Evolutionary conservation across 1,140 invertebrate species (phyloP).

Genomic region (Ceratina japonica): DNA sequence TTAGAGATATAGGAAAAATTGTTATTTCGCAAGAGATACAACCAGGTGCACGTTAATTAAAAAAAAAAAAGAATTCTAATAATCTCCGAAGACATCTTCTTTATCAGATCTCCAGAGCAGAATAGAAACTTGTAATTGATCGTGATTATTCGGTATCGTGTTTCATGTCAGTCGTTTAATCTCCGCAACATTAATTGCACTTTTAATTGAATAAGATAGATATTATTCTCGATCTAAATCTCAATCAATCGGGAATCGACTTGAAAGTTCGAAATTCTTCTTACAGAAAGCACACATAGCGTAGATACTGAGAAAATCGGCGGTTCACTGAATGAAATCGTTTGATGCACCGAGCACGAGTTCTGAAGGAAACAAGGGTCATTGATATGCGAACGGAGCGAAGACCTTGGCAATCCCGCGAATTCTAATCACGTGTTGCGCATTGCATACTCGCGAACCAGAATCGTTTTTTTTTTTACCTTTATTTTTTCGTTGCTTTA

Average conservation of each 20-base stretch:
- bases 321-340: slow-evolving; percentile 41
- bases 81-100: not conserved
- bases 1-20: too few relatives aligned
- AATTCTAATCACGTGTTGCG: slow-evolving; percentile 45
- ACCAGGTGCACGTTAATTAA: too few relatives aligned
- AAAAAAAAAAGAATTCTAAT: too few relatives aligned
- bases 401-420: slow-evolving; percentile 32
- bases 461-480: not conserved
- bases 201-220: not conserved
- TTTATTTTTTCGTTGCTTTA: not conserved
- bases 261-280: not conserved
- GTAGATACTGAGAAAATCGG: slow-evolving; percentile 28
- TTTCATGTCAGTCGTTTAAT: slow-evolving; percentile 3
- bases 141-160: slow-evolving; percentile 18
- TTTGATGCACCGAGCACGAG: slow-evolving; percentile 21
- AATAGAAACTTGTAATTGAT: slow-evolving; percentile 28
- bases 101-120: not conserved
- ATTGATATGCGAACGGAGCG: slow-evolving; percentile 49
- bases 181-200: not conserved
- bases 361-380: slow-evolving; percentile 25
- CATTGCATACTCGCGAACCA: not conserved
- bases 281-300: not conserved
- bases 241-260: too few relatives aligned
- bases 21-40: too few relatives aligned
- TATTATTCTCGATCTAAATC: too few relatives aligned